Conservation (phyloP, 2,888 invertebrate species). For the Acronicta aceris region DNA sequence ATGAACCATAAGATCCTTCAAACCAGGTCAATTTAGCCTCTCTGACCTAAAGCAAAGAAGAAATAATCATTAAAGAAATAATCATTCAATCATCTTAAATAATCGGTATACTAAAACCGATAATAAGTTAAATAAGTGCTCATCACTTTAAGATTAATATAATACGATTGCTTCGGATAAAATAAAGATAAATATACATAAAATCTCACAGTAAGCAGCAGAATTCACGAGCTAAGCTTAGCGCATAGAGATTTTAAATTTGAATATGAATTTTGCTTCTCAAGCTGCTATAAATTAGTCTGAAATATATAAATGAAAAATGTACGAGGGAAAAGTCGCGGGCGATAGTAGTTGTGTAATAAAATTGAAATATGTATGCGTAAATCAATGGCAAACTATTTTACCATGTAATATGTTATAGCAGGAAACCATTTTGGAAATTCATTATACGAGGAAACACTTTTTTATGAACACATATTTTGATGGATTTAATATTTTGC, state of each 20-base stretch:
- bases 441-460: conserved; percentile 10
- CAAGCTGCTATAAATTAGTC: conserved; percentile 36
- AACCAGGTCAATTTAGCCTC: too few relatives aligned
- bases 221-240: not conserved
- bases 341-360: conserved; percentile 44
- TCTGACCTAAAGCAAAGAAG: too few relatives aligned
- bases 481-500: not conserved
- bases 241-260: conserved; percentile 3
- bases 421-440: conserved; percentile 20
- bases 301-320: conserved; percentile 46
- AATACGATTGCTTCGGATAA: too few relatives aligned
- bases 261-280: conserved; percentile 20
- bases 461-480: conserved; percentile 4
- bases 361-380: conserved; percentile 62
- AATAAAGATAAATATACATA: not conserved
- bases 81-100: too few relatives aligned
- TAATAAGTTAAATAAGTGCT: too few relatives aligned
- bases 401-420: conserved; percentile 35
- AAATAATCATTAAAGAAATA: too few relatives aligned
- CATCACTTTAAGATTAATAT: too few relatives aligned
- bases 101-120: too few relatives aligned
- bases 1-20: too few relatives aligned
- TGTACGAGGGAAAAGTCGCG: conserved; percentile 28
- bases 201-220: not conserved
- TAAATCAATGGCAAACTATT: conserved; percentile 57